phyloP scores from a whole-genome alignment of 2,888 invertebrate species.

The Chrysina gloriosa region DNA sequence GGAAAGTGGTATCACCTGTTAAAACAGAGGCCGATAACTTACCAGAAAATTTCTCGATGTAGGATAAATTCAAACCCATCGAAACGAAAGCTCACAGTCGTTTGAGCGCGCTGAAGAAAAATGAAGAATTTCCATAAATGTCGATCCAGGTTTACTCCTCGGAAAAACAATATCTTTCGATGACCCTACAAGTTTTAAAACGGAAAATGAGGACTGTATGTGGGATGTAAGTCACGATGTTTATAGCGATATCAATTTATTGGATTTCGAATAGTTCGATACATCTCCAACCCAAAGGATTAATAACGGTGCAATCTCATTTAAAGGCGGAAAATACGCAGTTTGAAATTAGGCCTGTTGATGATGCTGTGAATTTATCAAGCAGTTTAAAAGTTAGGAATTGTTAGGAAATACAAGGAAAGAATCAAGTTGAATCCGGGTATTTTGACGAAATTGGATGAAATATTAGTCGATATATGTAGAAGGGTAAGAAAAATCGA shows the following conservation, averaged over 20 bases:
- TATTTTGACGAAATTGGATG: constrained; percentile 50
- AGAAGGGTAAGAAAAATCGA: constrained; percentile 41
- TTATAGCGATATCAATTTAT: constrained; percentile 46
- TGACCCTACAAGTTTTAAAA: constrained; percentile 49
- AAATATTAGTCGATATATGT: not conserved
- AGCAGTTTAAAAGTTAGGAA: constrained; percentile 54
- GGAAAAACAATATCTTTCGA: constrained; percentile 47
- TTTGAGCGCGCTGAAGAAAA: constrained; percentile 29
- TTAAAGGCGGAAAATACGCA: constrained; percentile 47
- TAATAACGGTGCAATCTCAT: constrained; percentile 50
- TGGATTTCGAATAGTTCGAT: constrained; percentile 43
- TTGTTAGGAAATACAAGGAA: constrained; percentile 54
- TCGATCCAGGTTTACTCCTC: constrained; percentile 47
- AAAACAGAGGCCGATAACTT: constrained; percentile 13
- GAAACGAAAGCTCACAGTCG: not conserved
- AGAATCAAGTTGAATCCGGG: constrained; percentile 53
- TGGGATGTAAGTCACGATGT: constrained; percentile 10
- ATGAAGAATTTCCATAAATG: constrained; percentile 50
- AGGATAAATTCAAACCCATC: constrained; percentile 7
- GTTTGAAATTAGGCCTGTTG: constrained; percentile 42
- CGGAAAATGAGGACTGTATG: constrained; percentile 49
- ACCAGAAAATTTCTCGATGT: constrained; percentile 13
- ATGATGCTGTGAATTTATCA: constrained; percentile 49
- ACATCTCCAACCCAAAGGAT: constrained; percentile 48
- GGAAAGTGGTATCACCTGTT: not conserved